phyloP scores from a whole-genome alignment of 2,797 vertebrate genomes.

The Caiman crocodilus region DNA sequence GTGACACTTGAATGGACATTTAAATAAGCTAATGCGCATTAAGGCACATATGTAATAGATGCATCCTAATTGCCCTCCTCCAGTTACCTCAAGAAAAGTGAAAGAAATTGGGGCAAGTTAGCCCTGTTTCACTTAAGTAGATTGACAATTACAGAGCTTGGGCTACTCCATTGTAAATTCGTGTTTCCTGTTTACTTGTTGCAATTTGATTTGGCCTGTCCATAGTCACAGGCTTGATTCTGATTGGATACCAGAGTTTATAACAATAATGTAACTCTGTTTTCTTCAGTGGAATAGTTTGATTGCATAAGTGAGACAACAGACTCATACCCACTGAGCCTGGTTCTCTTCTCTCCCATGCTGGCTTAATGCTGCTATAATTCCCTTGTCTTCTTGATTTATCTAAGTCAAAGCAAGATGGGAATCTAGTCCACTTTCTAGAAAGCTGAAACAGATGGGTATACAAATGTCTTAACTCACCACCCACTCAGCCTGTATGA shows the following conservation, averaged over 20 bases:
- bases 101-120: too few relatives aligned
- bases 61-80: too few relatives aligned
- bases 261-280: not conserved
- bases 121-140: too few relatives aligned
- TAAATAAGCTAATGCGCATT: too few relatives aligned
- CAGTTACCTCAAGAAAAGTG: too few relatives aligned
- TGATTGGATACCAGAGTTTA: not conserved
- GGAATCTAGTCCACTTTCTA: not conserved
- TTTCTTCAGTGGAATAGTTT: not conserved
- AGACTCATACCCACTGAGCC: not conserved
- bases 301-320: not conserved
- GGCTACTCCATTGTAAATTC: too few relatives aligned
- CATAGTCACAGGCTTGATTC: not conserved
- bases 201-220: too few relatives aligned
- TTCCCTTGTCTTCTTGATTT: not conserved
- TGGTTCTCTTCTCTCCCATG: not conserved
- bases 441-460: slow-evolving; percentile 49
- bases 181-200: not conserved
- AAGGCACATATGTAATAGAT: too few relatives aligned
- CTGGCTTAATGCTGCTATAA: not conserved
- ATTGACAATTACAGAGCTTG: too few relatives aligned
- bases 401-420: not conserved
- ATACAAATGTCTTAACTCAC: slow-evolving; percentile 30
- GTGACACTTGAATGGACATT: too few relatives aligned
- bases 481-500: not conserved